phyloP scores from a whole-genome alignment of 2,888 invertebrate genomes.

The Aproaerema taeniolella region DNA sequence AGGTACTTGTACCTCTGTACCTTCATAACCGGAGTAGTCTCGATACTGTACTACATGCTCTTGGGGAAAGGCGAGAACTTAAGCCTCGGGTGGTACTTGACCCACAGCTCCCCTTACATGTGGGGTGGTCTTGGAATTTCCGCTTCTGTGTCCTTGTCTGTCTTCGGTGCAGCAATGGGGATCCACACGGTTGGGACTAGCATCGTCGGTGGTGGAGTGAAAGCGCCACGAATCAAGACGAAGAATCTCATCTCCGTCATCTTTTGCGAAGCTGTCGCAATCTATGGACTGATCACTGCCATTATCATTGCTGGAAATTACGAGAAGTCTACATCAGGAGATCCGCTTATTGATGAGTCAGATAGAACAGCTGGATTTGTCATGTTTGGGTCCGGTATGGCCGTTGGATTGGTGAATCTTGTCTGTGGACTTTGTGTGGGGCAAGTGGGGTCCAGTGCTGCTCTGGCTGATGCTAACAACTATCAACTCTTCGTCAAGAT shows the following conservation, averaged over 20 bases:
- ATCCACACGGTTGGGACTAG: conserved; percentile 98
- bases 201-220: conserved; percentile 98
- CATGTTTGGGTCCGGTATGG: conserved; percentile 97
- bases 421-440: conserved; percentile 97
- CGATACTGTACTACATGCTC: not conserved
- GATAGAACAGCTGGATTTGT: conserved; percentile 92
- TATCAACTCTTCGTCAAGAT: conserved; percentile 98
- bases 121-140: conserved; percentile 97
- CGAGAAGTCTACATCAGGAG: conserved; percentile 74
- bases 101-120: conserved; percentile 95
- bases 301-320: conserved; percentile 95
- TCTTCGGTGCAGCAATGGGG: conserved; percentile 98
- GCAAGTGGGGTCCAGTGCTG: conserved; percentile 98
- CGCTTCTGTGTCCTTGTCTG: conserved; percentile 95
- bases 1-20: too few relatives aligned
- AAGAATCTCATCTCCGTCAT: conserved; percentile 99
- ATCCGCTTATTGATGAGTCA: conserved; percentile 63
- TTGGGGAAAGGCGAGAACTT: conserved; percentile 85
- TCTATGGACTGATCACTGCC: conserved; percentile 98
- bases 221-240: conserved; percentile 98
- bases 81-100: conserved; percentile 94
- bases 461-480: conserved; percentile 98
- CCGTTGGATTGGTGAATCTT: conserved; percentile 96
- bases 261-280: conserved; percentile 99
- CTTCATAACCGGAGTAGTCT: too few relatives aligned